Conservation (phyloP, 2,797 vertebrate genomes). For the Centropyge bicolor region DNA sequence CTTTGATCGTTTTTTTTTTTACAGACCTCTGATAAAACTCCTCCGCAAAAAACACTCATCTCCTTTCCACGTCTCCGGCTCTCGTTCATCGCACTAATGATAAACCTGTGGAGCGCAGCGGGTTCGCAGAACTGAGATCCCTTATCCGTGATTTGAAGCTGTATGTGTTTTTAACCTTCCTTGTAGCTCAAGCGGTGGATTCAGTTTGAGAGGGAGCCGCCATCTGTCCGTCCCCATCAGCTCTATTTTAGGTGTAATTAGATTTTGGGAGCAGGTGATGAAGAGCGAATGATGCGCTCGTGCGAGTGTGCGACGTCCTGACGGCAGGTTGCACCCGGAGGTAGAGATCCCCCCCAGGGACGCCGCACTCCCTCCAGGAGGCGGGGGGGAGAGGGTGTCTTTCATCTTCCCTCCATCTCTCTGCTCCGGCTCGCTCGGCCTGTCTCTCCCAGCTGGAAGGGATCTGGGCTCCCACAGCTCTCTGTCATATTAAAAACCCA, state of each 20-base stretch:
- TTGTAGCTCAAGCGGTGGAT: constrained; percentile 57
- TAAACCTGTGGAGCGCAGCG: constrained; percentile 13
- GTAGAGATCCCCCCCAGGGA: constrained; percentile 33
- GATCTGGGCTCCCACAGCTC: constrained; percentile 51
- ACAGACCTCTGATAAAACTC: constrained; percentile 54
- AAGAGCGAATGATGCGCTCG: constrained; percentile 25
- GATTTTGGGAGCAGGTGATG: constrained; percentile 62
- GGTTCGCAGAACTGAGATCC: constrained; percentile 35
- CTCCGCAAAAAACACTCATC: constrained; percentile 15
- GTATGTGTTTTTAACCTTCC: constrained; percentile 8
- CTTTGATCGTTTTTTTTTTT: constrained; percentile 59
- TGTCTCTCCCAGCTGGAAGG: constrained; percentile 64
- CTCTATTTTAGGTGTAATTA: constrained; percentile 62
- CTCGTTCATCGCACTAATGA: constrained; percentile 14
- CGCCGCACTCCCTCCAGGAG: constrained; percentile 28
- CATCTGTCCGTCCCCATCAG: constrained; percentile 60
- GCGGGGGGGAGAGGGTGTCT: constrained; percentile 41
- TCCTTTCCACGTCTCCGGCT: constrained; percentile 1
- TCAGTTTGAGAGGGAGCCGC: constrained; percentile 19
- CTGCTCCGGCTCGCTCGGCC: constrained; percentile 27
- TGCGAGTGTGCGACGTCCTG: constrained; percentile 28
- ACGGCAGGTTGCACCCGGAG: constrained; percentile 55
- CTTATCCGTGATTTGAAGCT: constrained; percentile 38
- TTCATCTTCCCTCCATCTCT: constrained; percentile 69
- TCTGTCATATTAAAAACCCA: constrained; percentile 61